Evolutionary conservation across 2,797 vertebrate species (phyloP), one percentile per base, ranked within the genome.

Genomic region (Enteromius fasciolatus): DNA sequence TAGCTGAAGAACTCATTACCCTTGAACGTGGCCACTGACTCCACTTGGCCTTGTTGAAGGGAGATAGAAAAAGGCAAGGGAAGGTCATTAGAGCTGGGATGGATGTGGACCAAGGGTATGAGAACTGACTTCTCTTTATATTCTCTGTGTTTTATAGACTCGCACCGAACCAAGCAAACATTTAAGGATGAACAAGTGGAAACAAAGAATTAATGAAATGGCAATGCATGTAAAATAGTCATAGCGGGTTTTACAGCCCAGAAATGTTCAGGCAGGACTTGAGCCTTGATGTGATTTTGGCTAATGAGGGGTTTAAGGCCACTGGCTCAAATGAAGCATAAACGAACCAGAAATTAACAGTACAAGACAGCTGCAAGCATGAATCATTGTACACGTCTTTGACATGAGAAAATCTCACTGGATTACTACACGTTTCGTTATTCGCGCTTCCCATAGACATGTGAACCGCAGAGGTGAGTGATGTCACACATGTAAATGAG

Each of bases 1-100:
- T 98, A 99, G 95, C 97, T 98, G 96, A 98, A 99, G 94, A 96
- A 99, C 90, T 99, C 97, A 39, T 95, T 96, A 90, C 97, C 97
- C 88, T 95, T 95, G 94, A 97, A 98, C 46, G 97, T 98, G 78
- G 96, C 97, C 92, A 97, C 95, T 10, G 96, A 98, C 90, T 98
- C 97, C 86, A 95, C 94, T 90, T 96, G 97, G 88, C 96, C 97
- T 97, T 85, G 76, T 88, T 80, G 72, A 81, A 83, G 79, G 88
- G 75, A 83, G 63, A 86, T 63, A 77, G 76, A 83, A 59, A 84
- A 83, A 69, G 76, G 50, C 57, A 33, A 84, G 54, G 54, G n/a
- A 86, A 48, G 69, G 72, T 82, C 28, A 6, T 79, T 73, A 79
- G 69, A 75, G 70, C 70, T 17, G 50, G 61, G 48, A 79, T 68